Evolutionary conservation across 2,888 invertebrate species (phyloP).

Genomic region (Amphimallon solstitiale): DNA sequence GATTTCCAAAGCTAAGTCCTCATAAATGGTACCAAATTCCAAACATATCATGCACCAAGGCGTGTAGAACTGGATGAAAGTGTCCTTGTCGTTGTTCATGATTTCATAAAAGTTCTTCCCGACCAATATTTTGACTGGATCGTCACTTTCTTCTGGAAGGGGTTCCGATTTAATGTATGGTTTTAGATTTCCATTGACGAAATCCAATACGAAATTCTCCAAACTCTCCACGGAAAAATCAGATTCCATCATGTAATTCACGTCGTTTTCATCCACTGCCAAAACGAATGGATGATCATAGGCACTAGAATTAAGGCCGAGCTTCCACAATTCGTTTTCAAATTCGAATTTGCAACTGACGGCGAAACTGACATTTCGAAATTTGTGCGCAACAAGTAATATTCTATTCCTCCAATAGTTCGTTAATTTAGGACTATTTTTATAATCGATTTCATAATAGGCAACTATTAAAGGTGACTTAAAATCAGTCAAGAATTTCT

Average conservation of each 20-base stretch:
- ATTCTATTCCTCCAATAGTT: constrained; percentile 97
- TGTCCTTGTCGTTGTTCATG: constrained; percentile 85
- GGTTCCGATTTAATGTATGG: constrained; percentile 92
- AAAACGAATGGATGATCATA: constrained; percentile 87
- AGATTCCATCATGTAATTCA: constrained; percentile 85
- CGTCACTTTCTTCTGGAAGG: constrained; percentile 78
- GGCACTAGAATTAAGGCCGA: constrained; percentile 79
- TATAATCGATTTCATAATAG: constrained; percentile 93
- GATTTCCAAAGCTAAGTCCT: constrained; percentile 87
- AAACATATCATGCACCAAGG: constrained; percentile 98
- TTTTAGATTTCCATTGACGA: constrained; percentile 80
- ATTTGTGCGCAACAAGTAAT: constrained; percentile 64
- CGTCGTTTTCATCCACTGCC: constrained; percentile 78
- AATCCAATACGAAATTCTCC: constrained; percentile 80
- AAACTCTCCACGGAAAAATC: constrained; percentile 90
- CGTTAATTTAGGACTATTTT: constrained; percentile 92
- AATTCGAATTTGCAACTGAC: constrained; percentile 72
- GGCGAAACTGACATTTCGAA: constrained; percentile 78
- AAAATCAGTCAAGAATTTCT: constrained; percentile 83
- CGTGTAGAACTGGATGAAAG: constrained; percentile 94
- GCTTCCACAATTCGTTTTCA: constrained; percentile 89
- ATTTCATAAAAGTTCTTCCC: constrained; percentile 94
- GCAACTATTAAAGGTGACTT: constrained; percentile 85
- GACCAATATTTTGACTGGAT: constrained; percentile 84
- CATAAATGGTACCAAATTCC: constrained; percentile 86